Evolutionary conservation across 2,888 invertebrate genomes (phyloP).

Genomic region (Toxonevra muliebris): DNA sequence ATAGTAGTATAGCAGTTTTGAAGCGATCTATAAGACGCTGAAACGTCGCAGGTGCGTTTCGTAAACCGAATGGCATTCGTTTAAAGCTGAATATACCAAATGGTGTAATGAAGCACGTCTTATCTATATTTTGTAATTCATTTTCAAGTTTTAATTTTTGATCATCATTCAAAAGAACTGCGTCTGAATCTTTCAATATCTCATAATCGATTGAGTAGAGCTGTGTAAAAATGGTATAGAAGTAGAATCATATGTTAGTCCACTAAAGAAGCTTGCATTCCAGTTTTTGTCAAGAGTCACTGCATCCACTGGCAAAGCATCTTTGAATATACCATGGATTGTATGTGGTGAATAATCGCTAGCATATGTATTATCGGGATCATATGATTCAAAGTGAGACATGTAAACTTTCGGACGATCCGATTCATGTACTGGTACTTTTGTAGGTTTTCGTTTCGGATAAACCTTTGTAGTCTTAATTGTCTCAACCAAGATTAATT

Average conservation of each 20-base stretch:
- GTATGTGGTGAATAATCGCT: conserved; percentile 10
- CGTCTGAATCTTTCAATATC: conserved; percentile 18
- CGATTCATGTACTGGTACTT: neutral
- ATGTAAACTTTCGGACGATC: conserved; percentile 1
- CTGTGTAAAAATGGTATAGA: conserved; percentile 17
- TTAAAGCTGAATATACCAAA: conserved; percentile 14
- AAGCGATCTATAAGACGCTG: no score
- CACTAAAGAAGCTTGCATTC: conserved; percentile 10
- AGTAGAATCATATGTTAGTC: neutral
- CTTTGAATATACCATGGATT: conserved; percentile 29
- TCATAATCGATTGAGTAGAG: conserved; percentile 22
- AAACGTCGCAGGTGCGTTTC: no score
- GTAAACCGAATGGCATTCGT: conserved; percentile 12
- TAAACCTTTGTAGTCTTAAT: no score
- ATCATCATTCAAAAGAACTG: neutral
- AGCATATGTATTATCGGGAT: neutral
- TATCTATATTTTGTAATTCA: neutral
- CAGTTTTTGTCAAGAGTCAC: conserved; percentile 18
- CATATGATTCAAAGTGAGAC: conserved; percentile 8
- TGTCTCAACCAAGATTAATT: neutral
- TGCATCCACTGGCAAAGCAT: no score
- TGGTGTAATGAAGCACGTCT: no score
- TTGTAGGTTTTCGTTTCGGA: neutral
- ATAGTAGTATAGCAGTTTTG: no score
- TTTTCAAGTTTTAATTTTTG: neutral